A percentile compares a stretch with the other conserved stretches of the same genome.
These are phyloP conservation scores for Tridacna gigas DNA, from an alignment of 2,888 invertebrate species.

Conservation along the genomic window DNA sequence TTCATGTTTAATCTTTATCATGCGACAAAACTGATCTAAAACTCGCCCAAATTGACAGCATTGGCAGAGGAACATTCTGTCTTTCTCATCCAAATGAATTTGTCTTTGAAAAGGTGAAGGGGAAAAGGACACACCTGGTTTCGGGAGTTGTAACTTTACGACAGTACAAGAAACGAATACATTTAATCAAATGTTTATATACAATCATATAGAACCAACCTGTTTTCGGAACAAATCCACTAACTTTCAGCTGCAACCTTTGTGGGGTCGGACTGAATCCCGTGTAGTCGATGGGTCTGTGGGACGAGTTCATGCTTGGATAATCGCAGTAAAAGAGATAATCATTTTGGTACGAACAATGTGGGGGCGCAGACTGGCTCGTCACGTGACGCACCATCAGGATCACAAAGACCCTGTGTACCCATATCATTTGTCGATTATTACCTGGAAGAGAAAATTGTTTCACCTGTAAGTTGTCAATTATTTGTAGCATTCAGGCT, in stretches of 20 bases:
- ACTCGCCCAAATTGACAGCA: no score
- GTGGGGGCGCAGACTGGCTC: conserved; percentile 33
- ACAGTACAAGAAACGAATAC: no score
- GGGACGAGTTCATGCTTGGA: conserved; percentile 33
- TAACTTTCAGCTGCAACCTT: conserved; percentile 24
- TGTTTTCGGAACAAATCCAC: conserved; percentile 39
- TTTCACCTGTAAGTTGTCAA: no score
- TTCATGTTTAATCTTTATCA: no score
- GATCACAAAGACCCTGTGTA: conserved; percentile 6
- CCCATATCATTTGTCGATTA: conserved; percentile 5
- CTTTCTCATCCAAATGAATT: no score
- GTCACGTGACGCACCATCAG: conserved; percentile 2
- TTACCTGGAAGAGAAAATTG: neutral
- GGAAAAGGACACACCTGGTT: no score
- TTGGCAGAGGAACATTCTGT: no score
- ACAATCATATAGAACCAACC: conserved; percentile 16
- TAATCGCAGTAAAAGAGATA: conserved; percentile 48
- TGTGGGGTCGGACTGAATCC: conserved; percentile 47
- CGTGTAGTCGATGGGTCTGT: conserved; percentile 45
- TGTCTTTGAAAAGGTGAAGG: no score
- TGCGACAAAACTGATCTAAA: no score
- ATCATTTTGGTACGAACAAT: conserved; percentile 40
- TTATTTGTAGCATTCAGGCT: no score
- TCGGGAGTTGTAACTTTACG: no score
- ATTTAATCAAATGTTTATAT: no score